Conservation (phyloP, 2,113 vertebrate species). For the Etheostoma spectabile region DNA sequence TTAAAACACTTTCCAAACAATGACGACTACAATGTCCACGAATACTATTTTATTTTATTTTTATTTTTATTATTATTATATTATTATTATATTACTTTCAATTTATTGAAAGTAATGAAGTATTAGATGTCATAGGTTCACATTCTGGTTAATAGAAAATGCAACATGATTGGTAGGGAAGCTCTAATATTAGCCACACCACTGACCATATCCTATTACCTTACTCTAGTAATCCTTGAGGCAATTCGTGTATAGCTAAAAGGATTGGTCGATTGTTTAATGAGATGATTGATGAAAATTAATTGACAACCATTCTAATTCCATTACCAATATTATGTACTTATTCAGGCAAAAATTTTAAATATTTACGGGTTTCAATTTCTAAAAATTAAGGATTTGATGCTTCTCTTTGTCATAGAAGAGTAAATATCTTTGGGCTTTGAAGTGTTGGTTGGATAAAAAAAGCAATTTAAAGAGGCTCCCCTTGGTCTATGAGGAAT, state of each 20-base stretch:
- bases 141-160: not conserved
- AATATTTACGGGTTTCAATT: not conserved
- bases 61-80: too few relatives aligned
- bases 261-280: not conserved
- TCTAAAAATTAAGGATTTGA: not conserved
- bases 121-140: not conserved
- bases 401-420: not conserved
- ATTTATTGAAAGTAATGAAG: not conserved
- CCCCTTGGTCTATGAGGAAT: not conserved
- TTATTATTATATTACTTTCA: not conserved
- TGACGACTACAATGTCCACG: not conserved
- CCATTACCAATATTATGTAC: not conserved
- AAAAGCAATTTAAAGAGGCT: not conserved
- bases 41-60: too few relatives aligned
- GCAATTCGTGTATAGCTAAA: not conserved
- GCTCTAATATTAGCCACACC: not conserved
- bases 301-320: not conserved
- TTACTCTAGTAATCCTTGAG: not conserved
- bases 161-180: not conserved
- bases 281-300: not conserved
- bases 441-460: not conserved
- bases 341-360: too few relatives aligned
- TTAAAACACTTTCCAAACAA: conserved; percentile 19
- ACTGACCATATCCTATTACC: not conserved
- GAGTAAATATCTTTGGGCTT: not conserved